Evolutionary conservation across 2,888 invertebrate genomes (phyloP), one percentile per base, ranked within the genome.

Genomic region (Julus scandinavius): DNA sequence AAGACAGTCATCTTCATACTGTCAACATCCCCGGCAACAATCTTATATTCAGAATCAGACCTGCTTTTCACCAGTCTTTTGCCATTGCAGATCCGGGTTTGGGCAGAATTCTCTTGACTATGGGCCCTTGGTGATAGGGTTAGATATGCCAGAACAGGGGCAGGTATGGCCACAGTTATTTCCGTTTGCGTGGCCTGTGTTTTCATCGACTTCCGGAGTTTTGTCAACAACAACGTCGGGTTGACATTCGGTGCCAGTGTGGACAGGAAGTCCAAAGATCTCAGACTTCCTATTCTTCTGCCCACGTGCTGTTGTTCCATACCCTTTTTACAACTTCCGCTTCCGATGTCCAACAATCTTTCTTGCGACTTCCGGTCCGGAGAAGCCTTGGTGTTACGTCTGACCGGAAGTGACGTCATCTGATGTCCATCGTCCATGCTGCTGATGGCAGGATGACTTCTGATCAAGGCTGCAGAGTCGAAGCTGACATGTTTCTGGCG

Each of bases 161-260:
- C 85, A 6, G 96, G 95, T n/a, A 95, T 94, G 90, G 95, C 95
- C 91, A 95, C 93, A 91, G 95, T 95, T 49, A 95, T 94, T 93
- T 97, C 97, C 6, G 95, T 97, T 93, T 98, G 97, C 5, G 97
- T 98, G 20, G 97, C 97, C 93, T 97, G 97, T 0, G 97, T 97
- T 92, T 97, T 96, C 97, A 97, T 97, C 0, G 96, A 86, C 41
- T 88, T 89, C 4, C 88, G 80, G 40, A 87, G 40, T 63, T 89
- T 89, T 11, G 88, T 83, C 84, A 89, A 40, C 17, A 89, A 29
- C 41, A 87, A 11, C 45, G 89, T 80, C 50, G 50, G 87, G 54
- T 89, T 40, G 29, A 85, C 20, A 29, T 84, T 50, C 1, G 89
- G 54, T 29, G 87, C 38, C 1, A 54, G 3, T 15, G 63, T 58